Conservation (phyloP, 2,113 vertebrate species). For the Paradisaea rubra region DNA sequence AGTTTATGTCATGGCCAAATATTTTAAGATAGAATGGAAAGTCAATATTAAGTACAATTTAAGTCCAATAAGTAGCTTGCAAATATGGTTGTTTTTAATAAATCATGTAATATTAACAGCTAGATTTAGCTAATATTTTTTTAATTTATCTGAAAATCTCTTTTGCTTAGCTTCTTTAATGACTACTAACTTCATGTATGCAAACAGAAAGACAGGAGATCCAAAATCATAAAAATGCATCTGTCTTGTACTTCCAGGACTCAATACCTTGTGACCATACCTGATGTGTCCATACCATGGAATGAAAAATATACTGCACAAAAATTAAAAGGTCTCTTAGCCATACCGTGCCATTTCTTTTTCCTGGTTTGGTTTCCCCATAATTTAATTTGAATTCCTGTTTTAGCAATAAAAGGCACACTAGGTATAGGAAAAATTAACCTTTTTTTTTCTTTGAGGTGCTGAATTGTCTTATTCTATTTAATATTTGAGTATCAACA, state of each 20-base stretch:
- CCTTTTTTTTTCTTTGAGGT: not conserved
- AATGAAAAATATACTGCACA: not conserved
- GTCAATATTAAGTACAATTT: not conserved
- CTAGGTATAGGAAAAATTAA: not conserved
- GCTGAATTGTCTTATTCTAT: not conserved
- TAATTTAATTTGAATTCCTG: not conserved
- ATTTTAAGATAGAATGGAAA: slow-evolving; percentile 23
- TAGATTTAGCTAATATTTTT: not conserved
- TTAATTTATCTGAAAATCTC: not conserved
- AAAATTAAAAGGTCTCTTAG: not conserved
- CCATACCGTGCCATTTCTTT: not conserved
- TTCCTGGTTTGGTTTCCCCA: not conserved
- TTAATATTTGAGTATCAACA: not conserved
- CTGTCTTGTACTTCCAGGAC: not conserved
- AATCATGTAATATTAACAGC: not conserved
- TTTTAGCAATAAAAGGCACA: not conserved
- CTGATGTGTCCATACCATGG: not conserved
- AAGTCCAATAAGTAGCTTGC: not conserved
- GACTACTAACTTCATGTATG: not conserved
- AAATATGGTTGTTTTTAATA: not conserved
- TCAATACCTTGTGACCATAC: rapidly evolving
- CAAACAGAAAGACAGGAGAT: not conserved
- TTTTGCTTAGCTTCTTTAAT: not conserved
- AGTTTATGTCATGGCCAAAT: not conserved
- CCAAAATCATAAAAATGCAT: not conserved